Evolutionary conservation across 2,113 vertebrate species (phyloP), one percentile per base, ranked within the genome.

Genomic region (Spilogale gracilis): DNA sequence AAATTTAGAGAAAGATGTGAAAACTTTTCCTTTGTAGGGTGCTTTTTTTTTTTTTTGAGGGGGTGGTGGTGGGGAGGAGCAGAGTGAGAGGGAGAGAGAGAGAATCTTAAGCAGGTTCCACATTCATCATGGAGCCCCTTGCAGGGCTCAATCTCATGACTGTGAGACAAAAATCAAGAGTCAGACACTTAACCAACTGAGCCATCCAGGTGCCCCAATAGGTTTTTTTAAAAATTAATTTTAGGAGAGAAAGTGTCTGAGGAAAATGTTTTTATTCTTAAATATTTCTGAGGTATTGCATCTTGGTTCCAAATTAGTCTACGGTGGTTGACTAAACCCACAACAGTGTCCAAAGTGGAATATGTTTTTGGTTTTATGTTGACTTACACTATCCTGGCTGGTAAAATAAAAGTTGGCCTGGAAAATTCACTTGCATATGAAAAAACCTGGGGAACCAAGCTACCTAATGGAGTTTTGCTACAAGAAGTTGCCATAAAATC

Each of bases 331-430:
- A 67, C 50, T 56, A 80, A 92, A 30, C 13, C n/a, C 32, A 73
- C 5, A 74, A 87, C 10, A 86, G 30, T 92, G 45, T 94, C 79
- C 88, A 96, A 73, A 82, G 52, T 91, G 82, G 84, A 91, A 67
- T 94, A 38, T 69, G 60, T 83, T 96, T 96, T 96, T 74, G 82
- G 76, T 89, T 96, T 85, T 74, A 85, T 16, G 83, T 91, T 95
- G 71, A 84, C 69, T 80, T 82, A 48, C 18, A 94, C 45, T 81
- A 48, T 73, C 30, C 38, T 81, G 73, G 50, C 45, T 80, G 10
- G 58, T 63, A 50, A 95, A 88, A 95, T 96, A 32, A 63, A 96
- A 91, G 63, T 91, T 91, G 85, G 56, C 74, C 67, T 91, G 25
- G 93, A 76, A 97, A 92, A 81, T 91, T 92, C 52, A 78, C 93